Evolutionary conservation across 2,113 vertebrate genomes (phyloP).

Genomic region (Tragelaphus buxtoni): DNA sequence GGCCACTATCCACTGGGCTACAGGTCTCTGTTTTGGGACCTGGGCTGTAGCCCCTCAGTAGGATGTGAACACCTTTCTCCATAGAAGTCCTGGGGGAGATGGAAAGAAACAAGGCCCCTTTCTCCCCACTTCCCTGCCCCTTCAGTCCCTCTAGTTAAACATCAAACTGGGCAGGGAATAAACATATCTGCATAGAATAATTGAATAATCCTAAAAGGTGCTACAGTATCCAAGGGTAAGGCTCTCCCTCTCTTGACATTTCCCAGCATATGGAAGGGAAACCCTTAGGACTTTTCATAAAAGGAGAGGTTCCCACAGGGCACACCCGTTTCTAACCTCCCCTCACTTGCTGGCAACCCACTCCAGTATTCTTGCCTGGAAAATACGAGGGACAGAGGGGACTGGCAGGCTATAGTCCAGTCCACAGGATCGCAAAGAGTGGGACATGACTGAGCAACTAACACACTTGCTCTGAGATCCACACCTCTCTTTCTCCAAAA

Average conservation of each 20-base stretch:
- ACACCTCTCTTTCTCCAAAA: not conserved
- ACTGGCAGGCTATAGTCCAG: not conserved
- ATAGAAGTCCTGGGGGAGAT: not conserved
- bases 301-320: not conserved
- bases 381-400: not conserved
- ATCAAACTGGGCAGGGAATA: not conserved
- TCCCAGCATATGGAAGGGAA: not conserved
- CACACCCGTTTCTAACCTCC: not conserved
- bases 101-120: not conserved
- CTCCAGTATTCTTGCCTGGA: not conserved
- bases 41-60: not conserved
- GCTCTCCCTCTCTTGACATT: not conserved
- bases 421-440: not conserved
- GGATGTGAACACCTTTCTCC: not conserved
- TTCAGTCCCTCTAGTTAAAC: not conserved
- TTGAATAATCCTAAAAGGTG: not conserved
- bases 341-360: not conserved
- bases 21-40: not conserved
- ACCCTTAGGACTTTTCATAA: not conserved
- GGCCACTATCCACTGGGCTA: not conserved
- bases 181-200: not conserved
- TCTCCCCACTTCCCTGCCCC: not conserved
- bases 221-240: not conserved
- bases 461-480: not conserved
- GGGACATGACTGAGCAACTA: not conserved